phyloP scores from a whole-genome alignment of 2,888 invertebrate species.

The Margaritifera margaritifera region DNA sequence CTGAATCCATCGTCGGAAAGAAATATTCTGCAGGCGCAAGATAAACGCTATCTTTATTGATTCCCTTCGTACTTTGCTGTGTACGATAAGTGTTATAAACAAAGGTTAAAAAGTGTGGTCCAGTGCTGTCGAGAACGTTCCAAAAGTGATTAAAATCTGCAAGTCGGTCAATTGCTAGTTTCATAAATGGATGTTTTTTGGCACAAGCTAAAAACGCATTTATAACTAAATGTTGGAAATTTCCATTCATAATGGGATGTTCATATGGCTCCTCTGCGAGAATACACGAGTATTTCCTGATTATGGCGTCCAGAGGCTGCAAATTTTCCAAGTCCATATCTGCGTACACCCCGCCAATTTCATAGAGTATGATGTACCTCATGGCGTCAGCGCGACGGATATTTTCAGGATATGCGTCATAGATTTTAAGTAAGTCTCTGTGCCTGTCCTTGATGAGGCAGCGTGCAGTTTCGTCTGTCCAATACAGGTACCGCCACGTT shows the following conservation, averaged over 20 bases:
- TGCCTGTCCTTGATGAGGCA: constrained; percentile 58
- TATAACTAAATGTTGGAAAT: constrained; percentile 57
- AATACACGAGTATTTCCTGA: constrained; percentile 54
- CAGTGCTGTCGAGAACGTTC: constrained; percentile 65
- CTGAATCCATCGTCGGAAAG: constrained; percentile 44
- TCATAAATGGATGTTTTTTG: constrained; percentile 61
- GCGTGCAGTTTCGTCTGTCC: constrained; percentile 69
- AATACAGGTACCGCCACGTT: constrained; percentile 69
- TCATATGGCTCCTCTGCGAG: constrained; percentile 64
- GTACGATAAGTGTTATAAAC: constrained; percentile 44
- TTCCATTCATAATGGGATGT: constrained; percentile 59
- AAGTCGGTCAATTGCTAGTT: constrained; percentile 52
- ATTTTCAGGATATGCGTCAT: constrained; percentile 57
- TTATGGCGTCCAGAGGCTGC: constrained; percentile 50
- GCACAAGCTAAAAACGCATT: constrained; percentile 63
- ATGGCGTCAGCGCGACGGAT: constrained; percentile 67
- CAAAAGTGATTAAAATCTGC: constrained; percentile 57
- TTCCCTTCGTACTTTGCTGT: constrained; percentile 11
- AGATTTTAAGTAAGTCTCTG: constrained; percentile 53
- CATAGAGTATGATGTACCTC: constrained; percentile 66
- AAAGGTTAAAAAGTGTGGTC: constrained; percentile 60
- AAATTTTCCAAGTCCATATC: constrained; percentile 69
- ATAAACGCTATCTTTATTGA: constrained; percentile 30
- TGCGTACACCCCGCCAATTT: constrained; percentile 68
- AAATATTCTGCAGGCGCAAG: constrained; percentile 48